A percentile compares a stretch with the other conserved stretches of the same genome.
phyloP scores from a whole-genome alignment of 2,888 invertebrate genomes.

The Monochamus alternatus region DNA sequence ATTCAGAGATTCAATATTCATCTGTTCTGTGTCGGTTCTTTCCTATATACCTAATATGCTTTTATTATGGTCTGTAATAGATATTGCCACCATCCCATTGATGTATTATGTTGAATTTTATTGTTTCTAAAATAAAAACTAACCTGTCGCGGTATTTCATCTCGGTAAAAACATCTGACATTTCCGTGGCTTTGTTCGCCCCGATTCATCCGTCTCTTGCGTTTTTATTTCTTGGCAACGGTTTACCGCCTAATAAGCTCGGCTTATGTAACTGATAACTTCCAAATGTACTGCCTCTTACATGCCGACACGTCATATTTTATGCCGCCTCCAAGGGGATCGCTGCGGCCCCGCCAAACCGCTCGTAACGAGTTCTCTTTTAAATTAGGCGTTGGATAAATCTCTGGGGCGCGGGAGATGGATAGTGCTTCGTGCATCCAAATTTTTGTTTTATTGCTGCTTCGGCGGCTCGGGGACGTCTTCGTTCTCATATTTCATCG shows the following conservation, averaged over 20 bases:
- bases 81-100: no score
- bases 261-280: constrained; percentile 18
- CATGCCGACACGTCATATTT: constrained; percentile 11
- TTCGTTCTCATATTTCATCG: background rate
- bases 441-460: background rate
- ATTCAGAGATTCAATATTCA: no score
- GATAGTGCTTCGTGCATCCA: background rate
- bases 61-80: no score
- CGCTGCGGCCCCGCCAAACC: background rate
- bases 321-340: background rate
- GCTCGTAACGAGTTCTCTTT: constrained; percentile 1
- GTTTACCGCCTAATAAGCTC: constrained; percentile 16
- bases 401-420: background rate
- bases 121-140: background rate
- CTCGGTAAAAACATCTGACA: background rate
- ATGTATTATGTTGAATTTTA: no score
- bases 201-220: constrained; percentile 4
- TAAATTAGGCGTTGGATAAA: background rate
- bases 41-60: no score
- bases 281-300: constrained; percentile 16
- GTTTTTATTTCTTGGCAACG: constrained; percentile 12
- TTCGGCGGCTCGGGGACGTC: background rate
- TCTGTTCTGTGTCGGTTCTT: no score
- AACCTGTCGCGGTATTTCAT: background rate
- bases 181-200: constrained; percentile 10